Conservation (phyloP, 2,888 invertebrate species). For the Lochmaea crataegi region DNA sequence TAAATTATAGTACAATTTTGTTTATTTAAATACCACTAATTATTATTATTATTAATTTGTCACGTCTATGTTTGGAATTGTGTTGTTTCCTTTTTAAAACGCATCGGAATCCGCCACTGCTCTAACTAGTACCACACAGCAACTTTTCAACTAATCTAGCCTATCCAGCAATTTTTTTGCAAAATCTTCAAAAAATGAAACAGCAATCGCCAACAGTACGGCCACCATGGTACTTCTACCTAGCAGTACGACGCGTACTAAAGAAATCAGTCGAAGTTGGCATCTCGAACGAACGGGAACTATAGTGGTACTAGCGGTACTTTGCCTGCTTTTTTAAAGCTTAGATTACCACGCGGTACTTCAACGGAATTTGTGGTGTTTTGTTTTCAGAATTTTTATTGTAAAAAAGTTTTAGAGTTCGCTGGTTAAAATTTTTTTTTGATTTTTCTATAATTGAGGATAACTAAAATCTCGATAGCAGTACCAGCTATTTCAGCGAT, state of each 20-base stretch:
- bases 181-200: slow-evolving; percentile 33
- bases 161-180: slow-evolving; percentile 35
- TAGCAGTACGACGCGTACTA: slow-evolving; percentile 43
- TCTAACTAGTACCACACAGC: background rate
- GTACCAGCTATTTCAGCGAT: background rate
- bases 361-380: slow-evolving; percentile 14
- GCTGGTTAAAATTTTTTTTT: background rate
- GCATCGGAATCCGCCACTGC: background rate
- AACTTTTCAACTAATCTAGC: slow-evolving; percentile 4
- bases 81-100: background rate
- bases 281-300: slow-evolving; percentile 54
- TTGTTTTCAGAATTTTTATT: background rate
- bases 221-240: slow-evolving; percentile 23
- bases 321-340: slow-evolving; percentile 53
- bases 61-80: no score
- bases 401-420: background rate
- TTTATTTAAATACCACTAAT: no score
- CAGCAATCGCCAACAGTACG: slow-evolving; percentile 9
- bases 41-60: no score
- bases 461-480: background rate
- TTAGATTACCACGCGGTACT: slow-evolving; percentile 47
- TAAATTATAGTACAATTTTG: no score
- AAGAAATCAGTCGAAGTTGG: slow-evolving; percentile 57
- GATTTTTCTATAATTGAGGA: background rate
- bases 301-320: slow-evolving; percentile 56